Conservation (phyloP, 2,888 invertebrate species). For the Thera britannica region DNA sequence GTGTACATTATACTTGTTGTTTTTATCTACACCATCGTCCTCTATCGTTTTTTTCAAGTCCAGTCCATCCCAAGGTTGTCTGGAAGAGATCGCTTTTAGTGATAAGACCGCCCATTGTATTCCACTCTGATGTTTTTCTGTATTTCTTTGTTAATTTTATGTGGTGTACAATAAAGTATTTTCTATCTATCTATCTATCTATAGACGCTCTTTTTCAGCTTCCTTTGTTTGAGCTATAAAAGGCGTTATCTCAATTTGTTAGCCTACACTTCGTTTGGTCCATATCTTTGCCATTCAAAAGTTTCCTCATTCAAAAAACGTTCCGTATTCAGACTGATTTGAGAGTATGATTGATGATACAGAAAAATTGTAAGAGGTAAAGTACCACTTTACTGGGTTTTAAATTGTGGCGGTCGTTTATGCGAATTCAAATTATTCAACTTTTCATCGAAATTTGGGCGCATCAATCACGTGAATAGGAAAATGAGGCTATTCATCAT, state of each 20-base stretch:
- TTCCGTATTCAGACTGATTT: constrained; percentile 63
- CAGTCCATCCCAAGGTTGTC: too few relatives aligned
- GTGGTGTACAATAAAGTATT: too few relatives aligned
- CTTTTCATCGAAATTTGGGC: constrained; percentile 42
- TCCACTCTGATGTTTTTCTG: too few relatives aligned
- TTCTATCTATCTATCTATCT: too few relatives aligned
- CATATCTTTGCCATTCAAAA: constrained; percentile 57
- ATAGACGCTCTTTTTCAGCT: constrained; percentile 43
- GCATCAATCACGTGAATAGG: constrained; percentile 43
- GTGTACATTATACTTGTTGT: too few relatives aligned
- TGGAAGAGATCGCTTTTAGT: too few relatives aligned
- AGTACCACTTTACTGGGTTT: constrained; percentile 55
- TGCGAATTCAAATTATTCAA: constrained; percentile 45
- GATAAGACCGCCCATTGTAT: too few relatives aligned
- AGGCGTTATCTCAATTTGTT: constrained; percentile 10
- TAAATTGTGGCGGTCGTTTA: constrained; percentile 53
- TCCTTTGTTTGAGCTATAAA: constrained; percentile 38
- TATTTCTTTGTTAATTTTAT: too few relatives aligned
- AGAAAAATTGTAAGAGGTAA: constrained; percentile 58
- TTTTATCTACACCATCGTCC: too few relatives aligned
- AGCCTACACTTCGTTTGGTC: constrained; percentile 41
- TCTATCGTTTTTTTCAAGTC: too few relatives aligned
- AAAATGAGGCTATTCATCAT: constrained; percentile 40
- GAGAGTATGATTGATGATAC: constrained; percentile 70
- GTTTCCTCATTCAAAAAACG: constrained; percentile 57